A percentile compares a stretch with the other conserved stretches of the same genome.
These are phyloP conservation scores for Rhagonycha fulva DNA, from an alignment of 2,888 invertebrate genomes.

Conservation along the genomic window DNA sequence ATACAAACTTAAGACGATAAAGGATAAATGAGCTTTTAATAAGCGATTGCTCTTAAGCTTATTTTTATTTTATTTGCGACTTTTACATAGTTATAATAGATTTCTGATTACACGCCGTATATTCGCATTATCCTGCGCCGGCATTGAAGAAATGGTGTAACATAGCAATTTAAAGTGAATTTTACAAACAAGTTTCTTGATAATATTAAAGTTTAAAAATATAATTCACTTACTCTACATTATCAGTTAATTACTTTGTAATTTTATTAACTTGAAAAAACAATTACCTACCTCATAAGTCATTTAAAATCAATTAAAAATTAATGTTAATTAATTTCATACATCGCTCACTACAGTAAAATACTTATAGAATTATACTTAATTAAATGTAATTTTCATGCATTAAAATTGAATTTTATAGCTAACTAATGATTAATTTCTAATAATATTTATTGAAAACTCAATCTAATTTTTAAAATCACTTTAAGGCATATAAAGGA, in stretches of 20 bases:
- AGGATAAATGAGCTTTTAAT: slow-evolving; percentile 32
- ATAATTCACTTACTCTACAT: background rate
- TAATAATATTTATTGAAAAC: too few species aligned
- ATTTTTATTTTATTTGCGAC: slow-evolving; percentile 28
- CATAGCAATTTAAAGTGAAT: background rate
- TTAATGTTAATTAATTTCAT: background rate
- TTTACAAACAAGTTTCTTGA: background rate
- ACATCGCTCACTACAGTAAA: background rate
- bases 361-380: background rate
- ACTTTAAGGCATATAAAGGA: too few species aligned
- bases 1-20: slow-evolving; percentile 20
- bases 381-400: background rate
- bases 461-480: too few species aligned
- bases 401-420: background rate
- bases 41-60: slow-evolving; percentile 23
- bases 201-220: background rate
- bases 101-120: slow-evolving; percentile 34
- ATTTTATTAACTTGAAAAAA: background rate
- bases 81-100: slow-evolving; percentile 32
- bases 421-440: too few species aligned
- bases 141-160: slow-evolving; percentile 18
- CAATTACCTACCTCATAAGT: background rate
- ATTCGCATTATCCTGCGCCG: slow-evolving; percentile 14
- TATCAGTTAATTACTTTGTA: background rate
- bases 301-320: background rate